Percentiles rank a stretch among this genome's conserved stretches.
These are phyloP conservation scores for Bos indicus DNA, from an alignment of 2,113 vertebrate species.

Conservation along the genomic window DNA sequence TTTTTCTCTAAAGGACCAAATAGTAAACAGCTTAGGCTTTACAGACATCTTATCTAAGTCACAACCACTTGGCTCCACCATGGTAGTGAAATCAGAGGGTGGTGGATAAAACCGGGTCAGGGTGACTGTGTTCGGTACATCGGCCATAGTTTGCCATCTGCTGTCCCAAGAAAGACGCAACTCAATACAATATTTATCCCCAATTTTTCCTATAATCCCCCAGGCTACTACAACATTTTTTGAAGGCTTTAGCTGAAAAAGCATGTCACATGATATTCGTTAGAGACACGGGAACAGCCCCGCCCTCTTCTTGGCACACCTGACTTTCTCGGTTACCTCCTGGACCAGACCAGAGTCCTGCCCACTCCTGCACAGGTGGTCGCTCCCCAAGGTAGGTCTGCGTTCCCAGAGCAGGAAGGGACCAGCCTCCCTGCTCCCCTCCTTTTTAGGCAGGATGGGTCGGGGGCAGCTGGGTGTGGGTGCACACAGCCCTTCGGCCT, in stretches of 20 bases:
- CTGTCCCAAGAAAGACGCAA: background rate
- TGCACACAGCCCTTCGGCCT: background rate
- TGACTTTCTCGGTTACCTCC: fast-evolving
- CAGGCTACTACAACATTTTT: fast-evolving
- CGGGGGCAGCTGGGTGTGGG: background rate
- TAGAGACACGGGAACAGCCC: fast-evolving
- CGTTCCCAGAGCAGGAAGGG: background rate
- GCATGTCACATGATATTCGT: fast-evolving
- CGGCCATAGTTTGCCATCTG: background rate
- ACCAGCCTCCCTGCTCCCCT: fast-evolving
- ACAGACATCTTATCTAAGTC: fast-evolving
- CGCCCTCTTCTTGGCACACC: fast-evolving
- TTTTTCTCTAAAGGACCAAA: background rate
- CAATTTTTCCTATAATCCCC: fast-evolving
- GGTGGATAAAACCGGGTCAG: fast-evolving
- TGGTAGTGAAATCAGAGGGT: background rate
- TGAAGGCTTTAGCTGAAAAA: background rate
- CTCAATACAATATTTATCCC: background rate
- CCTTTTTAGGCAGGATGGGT: background rate
- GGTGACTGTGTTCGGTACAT: background rate
- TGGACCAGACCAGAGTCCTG: too few species aligned
- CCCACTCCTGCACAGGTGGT: fast-evolving
- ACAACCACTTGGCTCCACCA: fast-evolving
- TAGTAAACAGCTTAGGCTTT: background rate
- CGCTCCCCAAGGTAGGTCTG: fast-evolving